Percentiles rank a stretch among this genome's conserved stretches.
phyloP scores from a whole-genome alignment of 64 coral and sea anemone genomes.

The Acropora yongei region DNA sequence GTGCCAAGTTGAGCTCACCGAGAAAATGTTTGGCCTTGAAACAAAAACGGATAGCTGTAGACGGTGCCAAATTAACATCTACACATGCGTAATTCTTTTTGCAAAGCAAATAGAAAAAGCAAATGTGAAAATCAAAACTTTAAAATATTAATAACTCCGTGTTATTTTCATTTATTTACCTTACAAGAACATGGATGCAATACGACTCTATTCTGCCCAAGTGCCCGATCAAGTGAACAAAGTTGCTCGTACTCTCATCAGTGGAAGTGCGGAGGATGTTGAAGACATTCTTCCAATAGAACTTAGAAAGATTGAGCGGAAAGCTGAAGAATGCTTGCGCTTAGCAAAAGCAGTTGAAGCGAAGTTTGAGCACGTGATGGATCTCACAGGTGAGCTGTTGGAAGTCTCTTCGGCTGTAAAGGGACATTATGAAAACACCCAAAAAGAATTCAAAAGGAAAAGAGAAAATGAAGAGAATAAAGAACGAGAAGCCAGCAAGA shows the following conservation, averaged over 20 bases:
- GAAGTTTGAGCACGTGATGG: constrained; percentile 11
- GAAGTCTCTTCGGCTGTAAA: not conserved
- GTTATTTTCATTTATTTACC: not conserved
- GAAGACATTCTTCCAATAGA: constrained; percentile 23
- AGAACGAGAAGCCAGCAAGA: not conserved
- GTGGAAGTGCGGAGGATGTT: constrained; percentile 18
- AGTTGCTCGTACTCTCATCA: constrained; percentile 12
- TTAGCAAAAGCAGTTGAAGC: constrained; percentile 22
- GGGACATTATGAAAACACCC: not conserved
- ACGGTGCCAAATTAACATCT: too few relatives aligned
- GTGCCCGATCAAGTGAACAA: constrained; percentile 23
- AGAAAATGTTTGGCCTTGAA: too few relatives aligned
- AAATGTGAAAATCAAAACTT: too few relatives aligned
- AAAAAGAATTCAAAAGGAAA: not conserved
- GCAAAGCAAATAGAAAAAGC: too few relatives aligned
- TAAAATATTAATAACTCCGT: not conserved
- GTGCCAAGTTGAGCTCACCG: too few relatives aligned
- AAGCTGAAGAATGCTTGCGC: not conserved
- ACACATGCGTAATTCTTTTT: too few relatives aligned
- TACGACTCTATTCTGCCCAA: constrained; percentile 5
- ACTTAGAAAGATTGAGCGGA: constrained; percentile 24
- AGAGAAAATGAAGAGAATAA: not conserved
- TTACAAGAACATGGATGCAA: constrained; percentile 23
- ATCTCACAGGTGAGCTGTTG: constrained; percentile 9
- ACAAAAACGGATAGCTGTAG: too few relatives aligned